Conservation (phyloP, 2,888 invertebrate species). For the Glyphotaelius pellucidus region DNA sequence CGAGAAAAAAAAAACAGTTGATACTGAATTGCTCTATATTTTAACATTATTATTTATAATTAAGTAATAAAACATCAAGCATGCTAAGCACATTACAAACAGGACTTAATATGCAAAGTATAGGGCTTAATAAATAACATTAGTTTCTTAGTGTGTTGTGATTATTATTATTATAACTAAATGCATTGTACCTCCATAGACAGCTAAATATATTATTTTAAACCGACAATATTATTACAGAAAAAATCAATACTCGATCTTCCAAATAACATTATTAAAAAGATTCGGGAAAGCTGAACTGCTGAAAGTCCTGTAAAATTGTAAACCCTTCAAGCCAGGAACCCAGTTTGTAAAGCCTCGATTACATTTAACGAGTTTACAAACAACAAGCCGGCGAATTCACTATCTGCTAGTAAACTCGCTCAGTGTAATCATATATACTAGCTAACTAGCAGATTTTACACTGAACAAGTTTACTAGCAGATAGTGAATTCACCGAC, state of each 20-base stretch:
- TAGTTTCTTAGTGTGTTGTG: not conserved
- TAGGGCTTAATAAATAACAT: not conserved
- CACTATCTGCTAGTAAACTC: no score
- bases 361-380: no score
- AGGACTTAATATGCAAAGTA: not conserved
- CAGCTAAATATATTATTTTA: not conserved
- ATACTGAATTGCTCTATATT: not conserved
- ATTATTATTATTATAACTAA: not conserved
- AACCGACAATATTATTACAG: not conserved
- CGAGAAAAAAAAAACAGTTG: not conserved
- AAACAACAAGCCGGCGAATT: no score
- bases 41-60: not conserved
- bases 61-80: slow-evolving; percentile 2
- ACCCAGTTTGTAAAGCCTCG: not conserved
- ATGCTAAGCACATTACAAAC: not conserved
- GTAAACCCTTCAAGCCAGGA: not conserved
- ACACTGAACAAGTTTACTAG: no score
- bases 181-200: not conserved
- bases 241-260: no score
- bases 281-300: not conserved
- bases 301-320: not conserved
- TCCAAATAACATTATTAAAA: not conserved
- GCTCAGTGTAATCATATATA: no score
- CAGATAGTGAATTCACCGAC: no score
- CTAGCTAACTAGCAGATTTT: no score